Evolutionary conservation across 2,888 invertebrate species (phyloP).

Genomic region (Drosophila affinis): DNA sequence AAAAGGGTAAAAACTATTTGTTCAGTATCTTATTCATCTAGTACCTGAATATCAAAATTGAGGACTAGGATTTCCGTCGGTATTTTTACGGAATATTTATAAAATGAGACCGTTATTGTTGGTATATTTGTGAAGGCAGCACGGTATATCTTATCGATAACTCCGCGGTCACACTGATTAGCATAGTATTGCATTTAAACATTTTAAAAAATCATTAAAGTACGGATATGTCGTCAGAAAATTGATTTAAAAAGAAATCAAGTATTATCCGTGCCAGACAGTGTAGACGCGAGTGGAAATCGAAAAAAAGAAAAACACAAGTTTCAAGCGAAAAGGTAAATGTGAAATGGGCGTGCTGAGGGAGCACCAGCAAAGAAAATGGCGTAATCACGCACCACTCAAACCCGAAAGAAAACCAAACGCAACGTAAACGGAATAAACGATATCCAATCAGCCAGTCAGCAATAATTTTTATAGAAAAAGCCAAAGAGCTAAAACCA

Average conservation of each 20-base stretch:
- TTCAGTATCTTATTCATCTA: no score
- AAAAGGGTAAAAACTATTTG: no score
- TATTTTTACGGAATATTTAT: no score
- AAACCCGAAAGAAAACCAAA: slow-evolving; percentile 58
- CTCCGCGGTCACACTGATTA: neutral
- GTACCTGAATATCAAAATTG: no score
- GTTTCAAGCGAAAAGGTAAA: slow-evolving; percentile 60
- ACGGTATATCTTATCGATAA: no score
- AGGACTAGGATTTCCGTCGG: no score
- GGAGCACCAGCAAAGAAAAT: slow-evolving; percentile 69
- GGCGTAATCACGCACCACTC: slow-evolving; percentile 78
- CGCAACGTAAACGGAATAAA: slow-evolving; percentile 72
- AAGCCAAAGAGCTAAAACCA: slow-evolving; percentile 33
- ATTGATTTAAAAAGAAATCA: slow-evolving; percentile 32
- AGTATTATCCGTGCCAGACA: slow-evolving; percentile 19
- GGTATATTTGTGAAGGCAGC: no score
- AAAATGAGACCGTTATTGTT: no score
- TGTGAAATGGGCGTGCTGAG: slow-evolving; percentile 71
- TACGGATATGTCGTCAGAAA: slow-evolving; percentile 42
- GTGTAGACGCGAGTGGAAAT: slow-evolving; percentile 37
- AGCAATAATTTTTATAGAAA: slow-evolving; percentile 64
- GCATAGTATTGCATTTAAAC: slow-evolving; percentile 32
- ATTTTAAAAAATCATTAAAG: slow-evolving; percentile 32
- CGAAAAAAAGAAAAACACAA: slow-evolving; percentile 11
- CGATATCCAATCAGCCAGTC: slow-evolving; percentile 69